These are phyloP conservation scores for Taenaris catops DNA, from an alignment of 2,888 invertebrate species.

Conservation along the genomic window DNA sequence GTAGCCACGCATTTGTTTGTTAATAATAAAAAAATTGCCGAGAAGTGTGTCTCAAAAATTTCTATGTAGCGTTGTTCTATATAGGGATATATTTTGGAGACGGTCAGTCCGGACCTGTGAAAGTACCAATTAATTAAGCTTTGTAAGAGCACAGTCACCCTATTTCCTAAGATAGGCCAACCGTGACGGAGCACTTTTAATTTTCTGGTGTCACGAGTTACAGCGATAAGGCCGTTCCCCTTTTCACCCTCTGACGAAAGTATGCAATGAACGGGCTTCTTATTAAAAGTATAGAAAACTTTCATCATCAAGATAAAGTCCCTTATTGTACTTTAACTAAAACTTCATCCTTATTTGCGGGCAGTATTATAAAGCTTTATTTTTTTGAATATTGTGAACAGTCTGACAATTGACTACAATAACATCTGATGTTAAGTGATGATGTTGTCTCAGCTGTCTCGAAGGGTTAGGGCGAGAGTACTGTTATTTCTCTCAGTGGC, in stretches of 20 bases:
- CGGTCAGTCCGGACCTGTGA: constrained; percentile 33
- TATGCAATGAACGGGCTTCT: constrained; percentile 68
- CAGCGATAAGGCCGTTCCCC: constrained; percentile 61
- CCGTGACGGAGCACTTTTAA: constrained; percentile 70
- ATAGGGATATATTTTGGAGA: constrained; percentile 16
- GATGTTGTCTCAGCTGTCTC: too few species aligned
- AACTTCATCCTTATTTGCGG: constrained; percentile 9
- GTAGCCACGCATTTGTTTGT: too few species aligned
- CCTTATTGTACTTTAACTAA: constrained; percentile 45
- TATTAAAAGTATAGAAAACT: constrained; percentile 69
- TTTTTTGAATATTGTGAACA: too few species aligned
- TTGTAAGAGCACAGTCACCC: constrained; percentile 62
- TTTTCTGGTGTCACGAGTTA: constrained; percentile 72
- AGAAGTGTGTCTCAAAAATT: too few species aligned
- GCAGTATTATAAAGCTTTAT: too few species aligned
- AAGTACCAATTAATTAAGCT: constrained; percentile 69
- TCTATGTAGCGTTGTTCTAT: too few species aligned
- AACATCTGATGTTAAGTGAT: too few species aligned
- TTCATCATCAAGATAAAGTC: constrained; percentile 54
- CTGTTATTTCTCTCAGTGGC: too few species aligned
- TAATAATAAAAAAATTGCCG: too few species aligned
- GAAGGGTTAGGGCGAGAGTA: too few species aligned
- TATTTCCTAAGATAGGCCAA: constrained; percentile 60
- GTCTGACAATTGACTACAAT: too few species aligned
- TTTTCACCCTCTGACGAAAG: constrained; percentile 43